phyloP scores from a whole-genome alignment of 2,888 invertebrate species.

The Andrena bicolor region DNA sequence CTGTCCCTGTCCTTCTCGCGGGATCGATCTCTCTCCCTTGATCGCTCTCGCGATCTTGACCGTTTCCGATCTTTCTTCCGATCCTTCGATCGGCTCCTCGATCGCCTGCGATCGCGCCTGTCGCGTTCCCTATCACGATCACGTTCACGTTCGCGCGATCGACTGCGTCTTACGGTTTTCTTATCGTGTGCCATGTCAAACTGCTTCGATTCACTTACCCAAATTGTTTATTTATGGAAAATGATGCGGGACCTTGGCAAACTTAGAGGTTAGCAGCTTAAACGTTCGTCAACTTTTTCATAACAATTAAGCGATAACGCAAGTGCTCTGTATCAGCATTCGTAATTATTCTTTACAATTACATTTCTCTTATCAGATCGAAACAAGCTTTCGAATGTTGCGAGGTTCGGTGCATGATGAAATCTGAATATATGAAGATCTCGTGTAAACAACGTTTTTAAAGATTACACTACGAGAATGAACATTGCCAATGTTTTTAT shows the following conservation, averaged over 20 bases:
- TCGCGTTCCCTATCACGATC: constrained; percentile 82
- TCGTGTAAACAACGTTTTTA: too few species aligned
- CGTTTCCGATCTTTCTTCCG: constrained; percentile 73
- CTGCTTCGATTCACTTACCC: neutral
- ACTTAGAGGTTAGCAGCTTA: constrained; percentile 31
- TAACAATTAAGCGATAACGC: neutral
- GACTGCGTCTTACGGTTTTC: constrained; percentile 85
- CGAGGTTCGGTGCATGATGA: too few species aligned
- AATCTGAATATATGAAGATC: too few species aligned
- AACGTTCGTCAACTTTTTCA: neutral
- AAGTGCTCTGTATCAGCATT: neutral
- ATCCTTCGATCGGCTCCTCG: constrained; percentile 81
- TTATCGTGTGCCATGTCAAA: constrained; percentile 85
- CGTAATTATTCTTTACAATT: neutral
- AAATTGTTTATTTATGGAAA: neutral
- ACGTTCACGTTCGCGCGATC: constrained; percentile 85
- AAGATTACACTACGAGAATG: neutral
- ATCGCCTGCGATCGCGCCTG: constrained; percentile 79
- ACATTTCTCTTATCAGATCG: neutral
- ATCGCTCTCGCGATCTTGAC: constrained; percentile 78
- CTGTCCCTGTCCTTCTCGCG: constrained; percentile 80
- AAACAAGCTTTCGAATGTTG: too few species aligned
- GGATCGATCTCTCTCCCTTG: constrained; percentile 85
- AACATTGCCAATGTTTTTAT: neutral
- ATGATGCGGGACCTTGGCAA: neutral